phyloP scores from a whole-genome alignment of 2,888 invertebrate species.

The Agapetus fuscipes region DNA sequence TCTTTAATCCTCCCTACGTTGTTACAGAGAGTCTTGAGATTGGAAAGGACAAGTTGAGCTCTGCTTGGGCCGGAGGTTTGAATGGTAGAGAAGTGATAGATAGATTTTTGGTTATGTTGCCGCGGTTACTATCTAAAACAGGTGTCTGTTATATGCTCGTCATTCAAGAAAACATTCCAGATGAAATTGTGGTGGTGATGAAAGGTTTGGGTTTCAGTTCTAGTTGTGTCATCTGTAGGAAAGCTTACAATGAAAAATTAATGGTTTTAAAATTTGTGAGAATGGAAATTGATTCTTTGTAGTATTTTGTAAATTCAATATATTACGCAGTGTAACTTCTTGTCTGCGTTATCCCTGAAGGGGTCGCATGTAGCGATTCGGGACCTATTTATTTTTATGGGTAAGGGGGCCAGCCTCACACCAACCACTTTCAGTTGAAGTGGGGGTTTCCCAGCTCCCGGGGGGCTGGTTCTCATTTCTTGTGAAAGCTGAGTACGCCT shows the following conservation, averaged over 20 bases:
- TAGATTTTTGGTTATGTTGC: constrained; percentile 58
- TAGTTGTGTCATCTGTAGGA: constrained; percentile 57
- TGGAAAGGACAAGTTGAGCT: constrained; percentile 40
- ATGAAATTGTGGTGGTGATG: constrained; percentile 57
- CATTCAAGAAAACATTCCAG: constrained; percentile 80
- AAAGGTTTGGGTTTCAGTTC: constrained; percentile 46
- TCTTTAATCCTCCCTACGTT: constrained; percentile 99
- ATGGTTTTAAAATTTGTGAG: constrained; percentile 62
- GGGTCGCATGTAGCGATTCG: no score
- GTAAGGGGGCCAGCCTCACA: no score
- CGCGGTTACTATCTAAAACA: constrained; percentile 55
- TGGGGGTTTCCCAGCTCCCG: no score
- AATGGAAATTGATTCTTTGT: no score
- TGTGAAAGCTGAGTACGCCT: no score
- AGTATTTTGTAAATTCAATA: constrained; percentile 23
- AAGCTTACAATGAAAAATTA: constrained; percentile 80
- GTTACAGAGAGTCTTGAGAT: constrained; percentile 74
- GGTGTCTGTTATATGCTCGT: constrained; percentile 85
- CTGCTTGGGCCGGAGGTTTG: constrained; percentile 72
- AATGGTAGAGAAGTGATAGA: constrained; percentile 71
- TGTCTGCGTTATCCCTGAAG: no score
- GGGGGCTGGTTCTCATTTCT: no score
- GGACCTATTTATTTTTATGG: no score
- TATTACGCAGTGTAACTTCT: no score
- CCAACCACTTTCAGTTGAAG: no score